Evolutionary conservation across 2,797 vertebrate species (phyloP).

Genomic region (Euthynnus affinis): DNA sequence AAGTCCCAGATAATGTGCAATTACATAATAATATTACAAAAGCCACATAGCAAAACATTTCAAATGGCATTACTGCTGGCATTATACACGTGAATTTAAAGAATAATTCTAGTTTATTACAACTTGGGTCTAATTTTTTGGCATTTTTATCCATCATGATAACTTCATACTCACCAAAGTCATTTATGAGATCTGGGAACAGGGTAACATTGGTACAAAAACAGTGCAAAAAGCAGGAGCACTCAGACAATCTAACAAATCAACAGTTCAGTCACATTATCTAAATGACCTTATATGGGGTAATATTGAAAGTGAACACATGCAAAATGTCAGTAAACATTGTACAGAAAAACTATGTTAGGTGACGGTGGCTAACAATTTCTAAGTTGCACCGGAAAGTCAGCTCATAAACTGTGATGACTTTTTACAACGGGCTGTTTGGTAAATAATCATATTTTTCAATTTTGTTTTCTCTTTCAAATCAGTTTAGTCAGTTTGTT

Average conservation of each 20-base stretch:
- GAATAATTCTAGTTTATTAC: background rate
- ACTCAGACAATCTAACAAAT: background rate
- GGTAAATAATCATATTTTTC: background rate
- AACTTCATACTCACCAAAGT: background rate
- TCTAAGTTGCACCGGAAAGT: background rate
- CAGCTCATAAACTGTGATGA: background rate
- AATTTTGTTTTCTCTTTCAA: background rate
- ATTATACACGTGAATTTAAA: background rate
- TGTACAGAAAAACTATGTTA: background rate
- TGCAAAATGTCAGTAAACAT: background rate
- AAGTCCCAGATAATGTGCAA: background rate
- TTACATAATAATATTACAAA: background rate
- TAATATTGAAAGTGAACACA: too few relatives aligned
- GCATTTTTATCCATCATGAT: background rate
- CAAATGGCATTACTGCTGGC: background rate
- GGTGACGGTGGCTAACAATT: too few relatives aligned
- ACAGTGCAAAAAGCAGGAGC: background rate
- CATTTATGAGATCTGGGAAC: background rate
- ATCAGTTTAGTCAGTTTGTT: slow-evolving; percentile 1
- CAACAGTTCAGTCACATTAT: background rate
- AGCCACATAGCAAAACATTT: background rate
- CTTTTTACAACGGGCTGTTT: background rate
- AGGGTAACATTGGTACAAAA: background rate
- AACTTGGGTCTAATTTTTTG: background rate
- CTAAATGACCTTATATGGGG: background rate